These are phyloP conservation scores for Suncus etruscus DNA, from an alignment of 2,113 vertebrate genomes.

Conservation along the genomic window DNA sequence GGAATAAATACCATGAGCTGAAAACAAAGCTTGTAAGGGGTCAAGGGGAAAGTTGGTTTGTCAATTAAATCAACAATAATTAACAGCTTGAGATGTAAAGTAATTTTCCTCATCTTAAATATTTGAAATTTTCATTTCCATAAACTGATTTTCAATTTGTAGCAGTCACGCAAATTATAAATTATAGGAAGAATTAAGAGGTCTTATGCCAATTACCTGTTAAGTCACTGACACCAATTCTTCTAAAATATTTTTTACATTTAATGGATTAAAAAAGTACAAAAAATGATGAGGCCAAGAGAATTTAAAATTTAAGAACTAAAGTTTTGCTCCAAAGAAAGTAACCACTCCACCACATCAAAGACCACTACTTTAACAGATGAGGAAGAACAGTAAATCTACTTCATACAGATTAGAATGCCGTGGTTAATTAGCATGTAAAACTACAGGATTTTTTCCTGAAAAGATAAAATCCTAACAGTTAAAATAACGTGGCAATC, in stretches of 20 bases:
- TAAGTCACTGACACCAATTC: not conserved
- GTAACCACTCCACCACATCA: not conserved
- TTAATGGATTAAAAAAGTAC: not conserved
- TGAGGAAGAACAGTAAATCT: not conserved
- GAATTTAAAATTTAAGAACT: not conserved
- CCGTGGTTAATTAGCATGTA: not conserved
- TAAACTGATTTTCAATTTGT: not conserved
- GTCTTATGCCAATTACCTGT: not conserved
- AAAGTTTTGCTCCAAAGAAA: not conserved
- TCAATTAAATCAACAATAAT: not conserved
- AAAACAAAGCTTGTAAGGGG: not conserved
- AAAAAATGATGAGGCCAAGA: not conserved
- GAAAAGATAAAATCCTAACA: constrained; percentile 49
- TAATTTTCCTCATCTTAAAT: not conserved
- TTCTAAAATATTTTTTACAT: not conserved
- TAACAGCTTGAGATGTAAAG: not conserved
- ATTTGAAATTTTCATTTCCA: constrained; percentile 8
- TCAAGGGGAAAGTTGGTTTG: not conserved
- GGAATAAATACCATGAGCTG: not conserved
- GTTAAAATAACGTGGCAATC: constrained; percentile 17
- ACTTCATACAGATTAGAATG: not conserved
- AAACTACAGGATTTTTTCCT: not conserved
- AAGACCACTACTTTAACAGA: not conserved
- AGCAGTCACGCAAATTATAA: not conserved
- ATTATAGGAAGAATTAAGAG: not conserved